Base-by-base conservation (phyloP, 2,113 vertebrate genomes). In the Oceanites oceanicus region DNA sequence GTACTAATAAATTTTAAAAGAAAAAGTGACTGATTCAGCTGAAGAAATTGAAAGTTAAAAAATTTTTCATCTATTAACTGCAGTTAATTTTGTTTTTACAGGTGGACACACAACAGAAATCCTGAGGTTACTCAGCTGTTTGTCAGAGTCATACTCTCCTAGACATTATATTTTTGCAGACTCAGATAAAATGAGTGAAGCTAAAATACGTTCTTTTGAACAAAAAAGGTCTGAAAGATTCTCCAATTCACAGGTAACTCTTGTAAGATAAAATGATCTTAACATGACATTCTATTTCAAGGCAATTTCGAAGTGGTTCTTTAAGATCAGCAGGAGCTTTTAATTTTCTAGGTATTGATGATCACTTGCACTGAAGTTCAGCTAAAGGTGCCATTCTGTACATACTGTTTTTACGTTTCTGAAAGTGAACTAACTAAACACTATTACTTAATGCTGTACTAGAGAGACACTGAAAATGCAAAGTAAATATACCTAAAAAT, bases 101-200 rank as follows among this genome's bases (percentile, higher is more conserved):
- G 99, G 99, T 30, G 99, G 99, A 11, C 99, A 99, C 79, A 99
- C 99, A 40, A 98, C 99, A 50, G 99, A 99, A 97, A 98, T 99
- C 78, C 96, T 99, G 76, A 99, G 99, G 58, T 97, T 99, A 83
- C 97, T 99, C 82, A 98, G 97, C 42, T 97, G 94, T 86, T 97
- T 99, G 73, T 99, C 98, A 15, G 90, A 75, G 13, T 98, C 97
- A 0, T 99, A 99, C 78, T 96, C 95, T 10, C 99, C 99, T 34
- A 98, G 98, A 49, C 98, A 99, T 92, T 99, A 99, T 36, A 79
- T 99, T 34, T 91, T 99, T 22, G 99, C 99, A 42, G 99, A 99
- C 92, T 99, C 99, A 0, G 99, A 99, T 97, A 79, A 88, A 53
- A 99, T 99, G 98, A 99, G 99, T 86, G 98, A 99, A 96, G 98